Conservation (phyloP, 2,888 invertebrate species). For the Altica lythri region DNA sequence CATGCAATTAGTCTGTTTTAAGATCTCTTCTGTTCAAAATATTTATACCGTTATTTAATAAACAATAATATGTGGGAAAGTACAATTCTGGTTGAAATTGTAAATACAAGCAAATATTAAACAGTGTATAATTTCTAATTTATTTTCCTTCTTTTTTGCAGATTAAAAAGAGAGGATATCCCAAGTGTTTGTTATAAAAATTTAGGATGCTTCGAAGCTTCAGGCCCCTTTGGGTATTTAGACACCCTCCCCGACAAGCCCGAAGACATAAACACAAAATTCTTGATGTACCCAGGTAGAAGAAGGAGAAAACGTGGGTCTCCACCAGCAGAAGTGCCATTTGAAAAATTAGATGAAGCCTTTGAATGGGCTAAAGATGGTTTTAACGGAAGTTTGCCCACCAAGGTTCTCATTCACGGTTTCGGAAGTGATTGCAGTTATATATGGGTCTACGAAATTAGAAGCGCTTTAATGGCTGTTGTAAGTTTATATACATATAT, state of each 20-base stretch:
- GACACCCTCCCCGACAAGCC: conserved; percentile 87
- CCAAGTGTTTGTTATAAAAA: conserved; percentile 82
- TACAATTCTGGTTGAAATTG: too few relatives aligned
- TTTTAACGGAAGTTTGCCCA: conserved; percentile 69
- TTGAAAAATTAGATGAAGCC: conserved; percentile 72
- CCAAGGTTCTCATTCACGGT: conserved; percentile 88
- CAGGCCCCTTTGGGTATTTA: conserved; percentile 85
- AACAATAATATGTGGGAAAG: too few relatives aligned
- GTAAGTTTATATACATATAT: conserved; percentile 59
- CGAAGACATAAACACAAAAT: conserved; percentile 85
- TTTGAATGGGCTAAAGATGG: conserved; percentile 68
- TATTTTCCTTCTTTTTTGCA: conserved; percentile 46
- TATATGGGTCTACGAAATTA: conserved; percentile 93
- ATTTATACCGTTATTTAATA: too few relatives aligned
- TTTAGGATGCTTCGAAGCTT: conserved; percentile 88
- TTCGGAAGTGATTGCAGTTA: conserved; percentile 91
- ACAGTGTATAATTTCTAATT: not conserved
- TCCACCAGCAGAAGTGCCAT: conserved; percentile 73
- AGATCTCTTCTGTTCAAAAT: too few relatives aligned
- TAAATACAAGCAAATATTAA: too few relatives aligned
- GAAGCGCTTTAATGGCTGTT: conserved; percentile 86
- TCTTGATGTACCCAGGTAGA: conserved; percentile 75
- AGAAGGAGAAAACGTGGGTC: conserved; percentile 53
- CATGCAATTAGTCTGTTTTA: too few relatives aligned
- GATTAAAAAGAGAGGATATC: conserved; percentile 77